Conservation (phyloP, 64 coral and sea anemone species). For the Dendrophyllia cribrosa region DNA sequence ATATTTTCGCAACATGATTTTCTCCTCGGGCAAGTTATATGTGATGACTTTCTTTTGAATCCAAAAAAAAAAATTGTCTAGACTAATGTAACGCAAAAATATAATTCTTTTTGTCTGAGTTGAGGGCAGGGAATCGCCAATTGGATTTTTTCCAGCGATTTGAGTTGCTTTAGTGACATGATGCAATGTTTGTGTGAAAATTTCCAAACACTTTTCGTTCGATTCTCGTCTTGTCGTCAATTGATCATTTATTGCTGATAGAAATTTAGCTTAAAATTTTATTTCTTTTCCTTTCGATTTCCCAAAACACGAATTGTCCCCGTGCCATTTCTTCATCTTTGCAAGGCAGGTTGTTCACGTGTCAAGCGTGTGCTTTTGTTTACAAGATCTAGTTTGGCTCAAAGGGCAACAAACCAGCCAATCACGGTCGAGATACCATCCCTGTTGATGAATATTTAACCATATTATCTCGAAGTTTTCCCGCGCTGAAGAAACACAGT, state of each 20-base stretch:
- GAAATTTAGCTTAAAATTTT: not conserved
- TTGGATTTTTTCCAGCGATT: not conserved
- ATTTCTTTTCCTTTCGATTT: too few relatives aligned
- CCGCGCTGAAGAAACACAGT: not conserved
- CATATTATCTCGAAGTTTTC: not conserved
- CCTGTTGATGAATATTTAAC: slow-evolving; percentile 6
- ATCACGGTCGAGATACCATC: not conserved
- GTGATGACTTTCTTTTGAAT: too few relatives aligned
- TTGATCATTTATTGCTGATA: not conserved
- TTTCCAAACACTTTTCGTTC: not conserved
- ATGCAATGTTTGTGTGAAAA: slow-evolving; percentile 18
- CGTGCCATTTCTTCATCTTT: not conserved
- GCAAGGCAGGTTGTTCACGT: not conserved
- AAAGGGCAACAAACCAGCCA: slow-evolving; percentile 19
- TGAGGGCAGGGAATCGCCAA: not conserved
- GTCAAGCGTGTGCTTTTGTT: not conserved
- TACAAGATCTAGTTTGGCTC: not conserved
- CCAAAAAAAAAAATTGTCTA: too few relatives aligned
- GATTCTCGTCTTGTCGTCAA: not conserved
- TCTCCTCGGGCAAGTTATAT: too few relatives aligned
- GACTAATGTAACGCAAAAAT: too few relatives aligned
- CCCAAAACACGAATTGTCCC: too few relatives aligned
- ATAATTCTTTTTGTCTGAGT: too few relatives aligned
- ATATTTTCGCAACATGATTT: too few relatives aligned
- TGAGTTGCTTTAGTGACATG: slow-evolving; percentile 14